Evolutionary conservation across 92 coral and sea anemone genomes (phyloP).

Genomic region (Desmophyllum pertusum): DNA sequence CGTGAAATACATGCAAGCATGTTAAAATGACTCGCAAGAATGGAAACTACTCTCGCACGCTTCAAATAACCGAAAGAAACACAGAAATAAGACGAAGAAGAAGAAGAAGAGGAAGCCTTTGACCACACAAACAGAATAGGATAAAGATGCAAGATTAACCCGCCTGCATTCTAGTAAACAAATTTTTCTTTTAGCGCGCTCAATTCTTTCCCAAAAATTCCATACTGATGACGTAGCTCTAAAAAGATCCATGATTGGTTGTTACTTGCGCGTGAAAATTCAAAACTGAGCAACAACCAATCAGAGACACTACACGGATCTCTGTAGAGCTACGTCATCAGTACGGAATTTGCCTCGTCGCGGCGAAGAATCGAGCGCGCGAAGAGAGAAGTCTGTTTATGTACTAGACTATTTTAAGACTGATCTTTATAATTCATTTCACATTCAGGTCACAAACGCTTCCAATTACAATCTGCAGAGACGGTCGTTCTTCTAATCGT

Average conservation of each 20-base stretch:
- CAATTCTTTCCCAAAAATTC: background rate
- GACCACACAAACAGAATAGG: no score
- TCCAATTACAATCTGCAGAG: background rate
- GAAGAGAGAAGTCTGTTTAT: no score
- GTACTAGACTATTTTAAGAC: no score
- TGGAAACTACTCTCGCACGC: no score
- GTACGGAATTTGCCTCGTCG: background rate
- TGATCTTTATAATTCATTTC: background rate
- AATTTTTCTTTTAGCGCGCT: no score
- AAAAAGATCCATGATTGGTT: background rate
- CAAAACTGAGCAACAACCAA: no score
- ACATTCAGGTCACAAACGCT: slow-evolving; percentile 9
- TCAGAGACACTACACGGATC: no score
- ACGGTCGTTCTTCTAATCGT: background rate
- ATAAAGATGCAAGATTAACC: no score
- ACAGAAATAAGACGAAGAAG: no score
- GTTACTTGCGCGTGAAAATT: background rate
- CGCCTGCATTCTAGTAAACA: no score
- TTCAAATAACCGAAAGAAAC: no score
- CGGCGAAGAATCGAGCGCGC: background rate
- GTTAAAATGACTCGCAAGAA: background rate
- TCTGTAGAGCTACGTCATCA: background rate
- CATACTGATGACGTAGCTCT: background rate
- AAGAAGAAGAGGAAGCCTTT: no score
- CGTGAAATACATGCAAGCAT: background rate